Percentiles rank a stretch among this genome's conserved stretches.
phyloP scores from a whole-genome alignment of 2,888 invertebrate genomes.

The Megalurothrips usitatus region DNA sequence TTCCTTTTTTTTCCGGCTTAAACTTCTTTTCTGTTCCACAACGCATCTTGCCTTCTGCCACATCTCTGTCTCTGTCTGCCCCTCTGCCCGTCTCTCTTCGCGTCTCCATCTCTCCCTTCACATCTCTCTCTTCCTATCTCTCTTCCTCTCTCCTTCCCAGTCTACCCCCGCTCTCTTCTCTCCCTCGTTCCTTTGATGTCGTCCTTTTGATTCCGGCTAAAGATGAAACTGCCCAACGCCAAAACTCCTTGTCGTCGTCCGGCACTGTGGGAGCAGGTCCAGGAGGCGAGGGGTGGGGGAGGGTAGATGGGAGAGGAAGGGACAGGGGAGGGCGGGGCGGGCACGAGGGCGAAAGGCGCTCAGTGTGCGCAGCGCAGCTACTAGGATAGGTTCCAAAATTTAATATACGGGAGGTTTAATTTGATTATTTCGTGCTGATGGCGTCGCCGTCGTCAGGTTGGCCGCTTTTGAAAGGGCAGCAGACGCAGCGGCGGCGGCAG shows the following conservation, averaged over 20 bases:
- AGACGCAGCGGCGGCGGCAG: not conserved
- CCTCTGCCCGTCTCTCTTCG: not conserved
- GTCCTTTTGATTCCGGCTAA: not conserved
- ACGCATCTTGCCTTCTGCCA: not conserved
- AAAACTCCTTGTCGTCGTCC: no score
- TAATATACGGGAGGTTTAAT: conserved; percentile 4
- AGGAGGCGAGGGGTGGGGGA: not conserved
- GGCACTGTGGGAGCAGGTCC: no score
- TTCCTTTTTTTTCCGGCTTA: no score
- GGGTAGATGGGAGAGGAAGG: not conserved
- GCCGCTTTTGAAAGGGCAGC: not conserved
- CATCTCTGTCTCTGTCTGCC: not conserved
- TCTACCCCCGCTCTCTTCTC: not conserved
- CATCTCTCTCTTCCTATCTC: not conserved
- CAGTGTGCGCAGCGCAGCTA: not conserved
- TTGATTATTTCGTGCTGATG: conserved; percentile 6
- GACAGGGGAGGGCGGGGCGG: not conserved
- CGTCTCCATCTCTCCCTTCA: not conserved
- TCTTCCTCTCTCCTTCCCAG: not conserved
- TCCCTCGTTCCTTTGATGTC: not conserved
- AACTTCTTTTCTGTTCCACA: not conserved
- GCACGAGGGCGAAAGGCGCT: no score
- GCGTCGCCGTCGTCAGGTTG: not conserved
- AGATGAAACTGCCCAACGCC: no score
- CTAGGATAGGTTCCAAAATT: not conserved